Percentiles rank a stretch among this genome's conserved stretches.
Evolutionary conservation across 1,140 invertebrate genomes (phyloP).

Genomic region (Lepidurus apus): DNA sequence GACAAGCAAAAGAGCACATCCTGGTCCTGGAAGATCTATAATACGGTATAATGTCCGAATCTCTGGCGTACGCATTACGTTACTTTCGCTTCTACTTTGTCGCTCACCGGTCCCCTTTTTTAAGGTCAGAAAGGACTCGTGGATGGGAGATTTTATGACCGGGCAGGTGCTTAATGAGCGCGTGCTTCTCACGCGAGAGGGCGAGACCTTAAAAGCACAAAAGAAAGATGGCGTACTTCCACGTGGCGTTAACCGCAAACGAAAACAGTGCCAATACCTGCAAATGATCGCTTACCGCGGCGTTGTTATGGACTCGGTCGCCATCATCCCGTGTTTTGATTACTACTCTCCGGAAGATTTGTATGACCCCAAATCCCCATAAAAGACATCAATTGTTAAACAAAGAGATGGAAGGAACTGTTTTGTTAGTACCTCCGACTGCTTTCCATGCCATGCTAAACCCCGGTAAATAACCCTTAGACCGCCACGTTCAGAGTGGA

Average conservation of each 20-base stretch:
- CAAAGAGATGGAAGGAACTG: no score
- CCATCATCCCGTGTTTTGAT: not conserved
- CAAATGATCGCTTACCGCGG: not conserved
- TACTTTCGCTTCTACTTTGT: not conserved
- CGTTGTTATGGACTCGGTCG: not conserved
- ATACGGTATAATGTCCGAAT: no score
- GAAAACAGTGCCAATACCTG: not conserved
- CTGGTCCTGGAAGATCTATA: no score
- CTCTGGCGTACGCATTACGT: no score
- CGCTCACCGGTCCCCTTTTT: not conserved
- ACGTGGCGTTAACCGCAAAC: not conserved
- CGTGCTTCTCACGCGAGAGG: not conserved
- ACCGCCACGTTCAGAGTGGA: no score
- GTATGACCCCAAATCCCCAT: not conserved
- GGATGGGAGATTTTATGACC: constrained; percentile 6
- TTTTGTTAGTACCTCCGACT: no score
- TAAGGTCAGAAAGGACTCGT: constrained; percentile 2
- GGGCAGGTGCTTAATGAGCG: constrained; percentile 4
- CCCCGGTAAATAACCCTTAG: no score
- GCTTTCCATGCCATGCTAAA: no score
- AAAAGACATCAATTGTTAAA: no score
- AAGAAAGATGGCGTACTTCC: not conserved
- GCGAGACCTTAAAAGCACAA: not conserved
- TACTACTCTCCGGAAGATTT: not conserved
- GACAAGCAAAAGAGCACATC: no score